Percentiles rank a stretch among this genome's conserved stretches.
Conservation (phyloP, 1,140 invertebrate genomes). For the Drosophila setifemur region DNA sequence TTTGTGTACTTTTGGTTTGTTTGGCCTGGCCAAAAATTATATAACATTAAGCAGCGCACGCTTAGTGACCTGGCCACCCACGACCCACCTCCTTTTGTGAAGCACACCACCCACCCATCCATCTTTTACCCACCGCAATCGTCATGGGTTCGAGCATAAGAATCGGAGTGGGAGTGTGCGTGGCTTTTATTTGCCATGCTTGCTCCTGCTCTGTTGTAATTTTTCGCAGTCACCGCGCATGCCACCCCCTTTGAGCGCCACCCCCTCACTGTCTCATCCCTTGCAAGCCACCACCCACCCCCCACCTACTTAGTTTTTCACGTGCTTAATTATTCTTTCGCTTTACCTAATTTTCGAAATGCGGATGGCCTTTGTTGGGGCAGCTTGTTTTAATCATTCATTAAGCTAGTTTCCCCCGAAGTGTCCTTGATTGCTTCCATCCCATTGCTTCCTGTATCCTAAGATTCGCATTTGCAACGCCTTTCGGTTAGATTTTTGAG, state of each 20-base stretch:
- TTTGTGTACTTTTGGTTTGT: constrained; percentile 20
- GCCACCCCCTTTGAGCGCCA: constrained; percentile 9
- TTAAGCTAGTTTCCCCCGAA: not conserved
- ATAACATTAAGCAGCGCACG: constrained; percentile 48
- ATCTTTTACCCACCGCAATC: constrained; percentile 1
- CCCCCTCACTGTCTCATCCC: not conserved
- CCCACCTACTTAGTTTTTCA: not conserved
- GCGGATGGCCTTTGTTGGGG: constrained; percentile 31
- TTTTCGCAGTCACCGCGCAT: constrained; percentile 45
- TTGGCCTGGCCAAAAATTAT: constrained; percentile 41
- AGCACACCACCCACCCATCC: not conserved
- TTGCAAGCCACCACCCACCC: not conserved
- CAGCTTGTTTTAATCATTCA: constrained; percentile 30
- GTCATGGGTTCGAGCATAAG: constrained; percentile 9
- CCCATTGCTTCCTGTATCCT: constrained; percentile 20
- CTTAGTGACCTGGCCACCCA: constrained; percentile 40
- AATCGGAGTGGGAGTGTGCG: not conserved
- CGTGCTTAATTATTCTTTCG: not conserved
- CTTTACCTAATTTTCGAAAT: constrained; percentile 41
- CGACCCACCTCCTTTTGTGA: not conserved
- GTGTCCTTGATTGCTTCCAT: constrained; percentile 5
- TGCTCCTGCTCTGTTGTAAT: constrained; percentile 19
- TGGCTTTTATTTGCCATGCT: constrained; percentile 37
- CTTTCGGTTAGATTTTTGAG: constrained; percentile 28
- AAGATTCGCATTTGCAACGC: constrained; percentile 46